Evolutionary conservation across 2,888 invertebrate genomes (phyloP).

Genomic region (Tipula vernalis): DNA sequence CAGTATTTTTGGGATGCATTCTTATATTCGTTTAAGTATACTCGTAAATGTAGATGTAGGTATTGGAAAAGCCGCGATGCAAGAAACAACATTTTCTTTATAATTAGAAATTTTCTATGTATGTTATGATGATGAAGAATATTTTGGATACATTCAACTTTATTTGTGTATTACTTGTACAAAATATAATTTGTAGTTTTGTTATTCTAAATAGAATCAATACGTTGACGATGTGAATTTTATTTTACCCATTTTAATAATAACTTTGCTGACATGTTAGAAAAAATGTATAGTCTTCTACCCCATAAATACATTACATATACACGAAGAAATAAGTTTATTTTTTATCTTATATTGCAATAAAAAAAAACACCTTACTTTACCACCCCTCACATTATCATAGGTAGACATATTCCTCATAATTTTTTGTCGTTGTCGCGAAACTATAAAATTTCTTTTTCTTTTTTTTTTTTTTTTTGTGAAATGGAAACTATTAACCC

Average conservation of each 20-base stretch:
- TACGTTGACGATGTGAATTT: not conserved
- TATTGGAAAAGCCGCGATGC: not conserved
- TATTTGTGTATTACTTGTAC: not conserved
- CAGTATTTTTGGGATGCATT: not conserved
- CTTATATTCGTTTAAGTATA: not conserved
- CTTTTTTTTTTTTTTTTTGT: not conserved
- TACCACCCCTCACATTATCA: not conserved
- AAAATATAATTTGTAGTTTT: not conserved
- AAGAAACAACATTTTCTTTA: not conserved
- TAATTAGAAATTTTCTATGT: not conserved
- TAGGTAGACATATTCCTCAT: not conserved
- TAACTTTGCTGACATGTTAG: not conserved
- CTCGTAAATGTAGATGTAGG: not conserved
- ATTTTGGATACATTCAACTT: not conserved
- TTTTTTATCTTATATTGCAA: not conserved
- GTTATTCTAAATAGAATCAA: not conserved
- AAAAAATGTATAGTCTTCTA: not conserved
- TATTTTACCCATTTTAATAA: not conserved
- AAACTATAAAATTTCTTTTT: not conserved
- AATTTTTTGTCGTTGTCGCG: not conserved
- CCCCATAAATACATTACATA: not conserved
- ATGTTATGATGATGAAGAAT: not conserved
- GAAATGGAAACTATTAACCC: not conserved
- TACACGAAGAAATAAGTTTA: not conserved
- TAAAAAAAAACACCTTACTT: not conserved